phyloP scores from a whole-genome alignment of 2,888 invertebrate genomes.

The Drosophila kanekoi region DNA sequence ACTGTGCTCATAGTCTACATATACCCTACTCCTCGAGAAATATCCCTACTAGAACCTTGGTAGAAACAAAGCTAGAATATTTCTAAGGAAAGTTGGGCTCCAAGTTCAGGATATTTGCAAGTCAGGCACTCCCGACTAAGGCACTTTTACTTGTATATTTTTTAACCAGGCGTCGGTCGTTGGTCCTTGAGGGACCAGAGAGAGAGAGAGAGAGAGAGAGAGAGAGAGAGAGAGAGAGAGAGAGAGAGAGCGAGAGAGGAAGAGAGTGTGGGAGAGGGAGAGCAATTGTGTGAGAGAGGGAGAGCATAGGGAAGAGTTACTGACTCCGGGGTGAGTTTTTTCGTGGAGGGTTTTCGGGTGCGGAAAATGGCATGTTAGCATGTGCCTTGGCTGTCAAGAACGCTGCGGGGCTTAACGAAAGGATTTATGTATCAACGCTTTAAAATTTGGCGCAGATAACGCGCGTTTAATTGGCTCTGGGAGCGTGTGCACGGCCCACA shows the following conservation, averaged over 20 bases:
- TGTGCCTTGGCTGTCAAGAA: constrained; percentile 79
- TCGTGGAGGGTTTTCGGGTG: constrained; percentile 41
- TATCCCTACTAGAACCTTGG: no score
- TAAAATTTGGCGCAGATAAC: constrained; percentile 83
- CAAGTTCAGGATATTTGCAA: no score
- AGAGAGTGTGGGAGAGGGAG: constrained; percentile 1
- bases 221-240: constrained; percentile 7
- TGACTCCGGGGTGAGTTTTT: constrained; percentile 13
- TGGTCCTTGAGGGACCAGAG: constrained; percentile 4
- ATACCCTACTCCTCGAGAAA: no score
- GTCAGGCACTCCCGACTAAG: no score
- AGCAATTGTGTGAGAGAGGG: neutral
- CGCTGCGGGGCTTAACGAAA: constrained; percentile 78
- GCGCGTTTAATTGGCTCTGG: constrained; percentile 81
- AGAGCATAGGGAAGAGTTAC: neutral
- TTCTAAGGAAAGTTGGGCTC: no score
- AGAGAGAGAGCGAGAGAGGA: neutral
- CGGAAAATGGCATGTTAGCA: constrained; percentile 74
- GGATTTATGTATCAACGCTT: constrained; percentile 85
- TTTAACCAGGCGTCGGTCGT: constrained; percentile 19
- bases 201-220: constrained; percentile 5
- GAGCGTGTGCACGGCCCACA: constrained; percentile 56
- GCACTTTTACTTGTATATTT: constrained; percentile 1
- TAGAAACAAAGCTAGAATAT: no score
- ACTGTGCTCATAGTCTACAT: no score